Evolutionary conservation across 2,888 invertebrate genomes (phyloP).

Genomic region (Lasioglossum morio): DNA sequence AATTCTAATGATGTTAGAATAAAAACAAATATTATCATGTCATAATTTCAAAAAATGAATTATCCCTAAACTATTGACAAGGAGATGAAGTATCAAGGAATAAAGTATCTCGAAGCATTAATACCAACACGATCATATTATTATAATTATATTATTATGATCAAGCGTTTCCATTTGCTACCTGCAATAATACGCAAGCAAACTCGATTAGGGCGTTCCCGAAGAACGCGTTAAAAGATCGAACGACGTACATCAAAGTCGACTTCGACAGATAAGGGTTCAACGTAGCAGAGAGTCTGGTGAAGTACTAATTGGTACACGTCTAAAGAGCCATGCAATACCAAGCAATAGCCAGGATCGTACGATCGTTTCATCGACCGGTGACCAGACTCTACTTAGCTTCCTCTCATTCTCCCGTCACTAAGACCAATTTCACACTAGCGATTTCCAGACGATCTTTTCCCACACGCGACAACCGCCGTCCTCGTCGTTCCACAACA

Average conservation of each 20-base stretch:
- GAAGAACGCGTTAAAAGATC: not conserved
- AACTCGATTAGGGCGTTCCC: not conserved
- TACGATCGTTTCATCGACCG: slow-evolving; percentile 5
- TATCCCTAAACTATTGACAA: no score
- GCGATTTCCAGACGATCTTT: slow-evolving; percentile 9
- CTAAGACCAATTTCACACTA: slow-evolving; percentile 7
- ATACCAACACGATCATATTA: not conserved
- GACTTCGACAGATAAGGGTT: not conserved
- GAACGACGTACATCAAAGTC: not conserved
- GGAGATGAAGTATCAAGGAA: not conserved
- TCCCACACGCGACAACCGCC: slow-evolving; percentile 6
- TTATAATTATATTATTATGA: not conserved
- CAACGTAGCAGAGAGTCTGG: not conserved
- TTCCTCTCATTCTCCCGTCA: slow-evolving; percentile 7
- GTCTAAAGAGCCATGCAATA: not conserved
- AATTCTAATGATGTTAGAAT: no score
- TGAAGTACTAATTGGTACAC: not conserved
- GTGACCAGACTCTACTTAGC: not conserved
- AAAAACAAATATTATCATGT: no score
- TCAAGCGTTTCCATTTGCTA: not conserved
- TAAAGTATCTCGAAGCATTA: not conserved
- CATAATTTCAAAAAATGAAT: no score
- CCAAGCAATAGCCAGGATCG: not conserved
- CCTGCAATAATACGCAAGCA: not conserved
- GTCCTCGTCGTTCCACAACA: not conserved